Percentiles rank a stretch among this genome's conserved stretches.
These are phyloP conservation scores for Rhizoglyphus robini DNA, from an alignment of 1,140 invertebrate genomes.

Conservation along the genomic window DNA sequence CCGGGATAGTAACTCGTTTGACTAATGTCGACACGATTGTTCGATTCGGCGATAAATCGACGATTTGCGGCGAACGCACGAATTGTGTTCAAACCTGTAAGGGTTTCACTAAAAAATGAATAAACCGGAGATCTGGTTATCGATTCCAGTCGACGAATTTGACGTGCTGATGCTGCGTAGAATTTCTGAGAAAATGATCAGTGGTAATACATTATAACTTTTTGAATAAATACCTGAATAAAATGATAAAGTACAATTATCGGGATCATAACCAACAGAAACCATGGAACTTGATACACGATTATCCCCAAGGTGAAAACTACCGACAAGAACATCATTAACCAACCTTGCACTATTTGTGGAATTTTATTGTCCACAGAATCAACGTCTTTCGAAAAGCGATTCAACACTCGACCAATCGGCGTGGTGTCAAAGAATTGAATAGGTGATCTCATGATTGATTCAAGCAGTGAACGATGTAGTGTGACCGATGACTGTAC, in stretches of 20 bases:
- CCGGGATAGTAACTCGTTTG: slow-evolving; percentile 75
- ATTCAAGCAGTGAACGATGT: slow-evolving; percentile 28
- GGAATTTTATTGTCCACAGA: slow-evolving; percentile 32
- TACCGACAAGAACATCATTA: slow-evolving; percentile 32
- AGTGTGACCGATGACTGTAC: slow-evolving; percentile 26
- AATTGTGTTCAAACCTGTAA: slow-evolving; percentile 42
- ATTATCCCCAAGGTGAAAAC: slow-evolving; percentile 42
- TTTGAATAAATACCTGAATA: too few species aligned
- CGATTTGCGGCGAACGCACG: slow-evolving; percentile 39
- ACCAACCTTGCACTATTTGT: slow-evolving; percentile 29
- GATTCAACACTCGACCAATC: slow-evolving; percentile 36
- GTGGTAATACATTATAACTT: too few species aligned
- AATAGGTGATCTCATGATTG: slow-evolving; percentile 33
- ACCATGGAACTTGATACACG: slow-evolving; percentile 40
- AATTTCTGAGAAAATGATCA: too few species aligned
- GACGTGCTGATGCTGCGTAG: slow-evolving; percentile 9
- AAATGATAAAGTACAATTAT: slow-evolving; percentile 42
- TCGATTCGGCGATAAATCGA: slow-evolving; percentile 54
- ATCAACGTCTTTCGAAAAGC: slow-evolving; percentile 41
- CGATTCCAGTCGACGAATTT: slow-evolving; percentile 35
- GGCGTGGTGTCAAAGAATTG: slow-evolving; percentile 38
- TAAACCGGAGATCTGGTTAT: slow-evolving; percentile 42
- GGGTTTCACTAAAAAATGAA: slow-evolving; percentile 43
- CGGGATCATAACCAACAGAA: slow-evolving; percentile 42
- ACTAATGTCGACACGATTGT: slow-evolving; percentile 69